Percentiles rank a stretch among this genome's conserved stretches.
These are phyloP conservation scores for Alauda arvensis DNA, from an alignment of 2,797 vertebrate species.

Conservation along the genomic window DNA sequence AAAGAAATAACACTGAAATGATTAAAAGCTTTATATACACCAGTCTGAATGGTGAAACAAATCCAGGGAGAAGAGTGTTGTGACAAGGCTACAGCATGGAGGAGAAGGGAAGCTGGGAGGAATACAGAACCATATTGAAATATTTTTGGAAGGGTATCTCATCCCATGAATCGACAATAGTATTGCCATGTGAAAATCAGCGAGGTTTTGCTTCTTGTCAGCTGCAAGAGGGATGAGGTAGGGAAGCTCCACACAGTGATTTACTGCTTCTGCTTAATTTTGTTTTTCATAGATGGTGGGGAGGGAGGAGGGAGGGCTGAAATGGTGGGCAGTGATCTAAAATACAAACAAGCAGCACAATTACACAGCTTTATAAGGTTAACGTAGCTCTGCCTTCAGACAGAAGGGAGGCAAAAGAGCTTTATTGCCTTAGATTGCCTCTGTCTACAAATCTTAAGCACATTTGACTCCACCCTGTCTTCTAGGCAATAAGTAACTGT, in stretches of 20 bases:
- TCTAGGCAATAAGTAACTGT: constrained; percentile 26
- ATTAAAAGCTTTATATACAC: not conserved
- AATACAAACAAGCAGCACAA: constrained; percentile 17
- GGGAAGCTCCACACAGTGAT: not conserved
- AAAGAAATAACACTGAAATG: not conserved
- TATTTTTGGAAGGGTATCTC: not conserved
- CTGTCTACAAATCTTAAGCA: constrained; percentile 23
- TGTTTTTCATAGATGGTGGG: not conserved
- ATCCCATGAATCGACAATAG: not conserved
- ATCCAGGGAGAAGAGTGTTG: not conserved
- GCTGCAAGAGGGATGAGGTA: not conserved
- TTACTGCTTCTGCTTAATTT: constrained; percentile 28
- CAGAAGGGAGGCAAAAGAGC: constrained; percentile 9
- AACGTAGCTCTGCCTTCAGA: constrained; percentile 25
- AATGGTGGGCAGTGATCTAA: not conserved
- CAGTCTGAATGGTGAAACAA: not conserved
- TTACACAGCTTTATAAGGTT: constrained; percentile 27
- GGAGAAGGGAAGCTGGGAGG: not conserved
- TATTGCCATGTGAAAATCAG: not conserved
- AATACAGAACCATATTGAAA: not conserved
- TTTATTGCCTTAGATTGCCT: constrained; percentile 36
- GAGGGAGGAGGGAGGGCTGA: not conserved
- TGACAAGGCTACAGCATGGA: not conserved
- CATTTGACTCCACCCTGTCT: constrained; percentile 32
- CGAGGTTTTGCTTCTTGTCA: not conserved